A percentile compares a stretch with the other conserved stretches of the same genome.
Evolutionary conservation across 1,140 invertebrate species (phyloP).

Genomic region (Chelonus insularis): DNA sequence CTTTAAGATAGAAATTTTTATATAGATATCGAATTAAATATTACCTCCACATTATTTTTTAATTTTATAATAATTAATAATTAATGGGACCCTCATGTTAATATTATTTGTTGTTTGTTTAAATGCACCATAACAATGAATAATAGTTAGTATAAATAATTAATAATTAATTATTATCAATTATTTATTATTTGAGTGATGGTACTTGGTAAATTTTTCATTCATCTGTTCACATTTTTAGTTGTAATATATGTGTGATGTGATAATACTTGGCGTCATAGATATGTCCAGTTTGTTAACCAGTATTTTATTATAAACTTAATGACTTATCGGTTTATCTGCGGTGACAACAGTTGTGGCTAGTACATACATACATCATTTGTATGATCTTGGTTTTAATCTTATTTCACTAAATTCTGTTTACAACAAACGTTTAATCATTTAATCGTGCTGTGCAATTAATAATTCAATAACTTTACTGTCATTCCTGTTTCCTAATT

Average conservation of each 20-base stretch:
- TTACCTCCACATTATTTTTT: conserved; percentile 8
- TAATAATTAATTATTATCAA: background rate
- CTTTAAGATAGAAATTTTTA: background rate
- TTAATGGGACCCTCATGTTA: too few relatives aligned
- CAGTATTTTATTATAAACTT: conserved; percentile 42
- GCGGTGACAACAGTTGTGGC: conserved; percentile 50
- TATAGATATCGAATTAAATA: background rate
- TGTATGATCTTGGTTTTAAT: conserved; percentile 23
- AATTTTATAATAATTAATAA: too few relatives aligned
- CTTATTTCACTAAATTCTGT: too few relatives aligned
- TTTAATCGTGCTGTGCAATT: too few relatives aligned
- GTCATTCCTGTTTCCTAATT: too few relatives aligned
- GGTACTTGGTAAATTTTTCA: too few relatives aligned
- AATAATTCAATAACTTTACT: too few relatives aligned
- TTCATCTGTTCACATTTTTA: conserved; percentile 30
- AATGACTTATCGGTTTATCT: conserved; percentile 38
- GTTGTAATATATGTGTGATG: conserved; percentile 32
- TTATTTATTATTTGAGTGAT: too few relatives aligned
- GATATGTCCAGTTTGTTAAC: conserved; percentile 53
- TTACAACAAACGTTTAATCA: too few relatives aligned
- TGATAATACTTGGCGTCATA: conserved; percentile 48
- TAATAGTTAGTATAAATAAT: conserved; percentile 10
- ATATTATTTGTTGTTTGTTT: background rate
- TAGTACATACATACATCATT: too few relatives aligned
- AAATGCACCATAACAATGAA: background rate